Evolutionary conservation across 2,888 invertebrate species (phyloP).

Genomic region (Lysandra bellargus): DNA sequence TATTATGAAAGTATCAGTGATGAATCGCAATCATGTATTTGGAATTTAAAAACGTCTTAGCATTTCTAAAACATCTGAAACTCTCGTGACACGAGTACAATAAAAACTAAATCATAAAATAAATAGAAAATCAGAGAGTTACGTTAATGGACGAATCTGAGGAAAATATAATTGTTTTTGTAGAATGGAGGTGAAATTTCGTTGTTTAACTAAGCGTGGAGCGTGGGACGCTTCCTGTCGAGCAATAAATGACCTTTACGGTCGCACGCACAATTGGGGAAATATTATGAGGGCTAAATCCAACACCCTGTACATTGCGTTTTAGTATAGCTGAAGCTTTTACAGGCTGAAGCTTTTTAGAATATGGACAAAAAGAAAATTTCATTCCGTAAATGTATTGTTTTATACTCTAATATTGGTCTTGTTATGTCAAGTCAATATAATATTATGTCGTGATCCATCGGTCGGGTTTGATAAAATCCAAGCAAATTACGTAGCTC

Average conservation of each 20-base stretch:
- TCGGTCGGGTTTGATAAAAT: too few species aligned
- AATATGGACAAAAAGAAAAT: not conserved
- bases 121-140: not conserved
- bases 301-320: constrained; percentile 51
- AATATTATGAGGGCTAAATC: constrained; percentile 69
- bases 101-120: not conserved
- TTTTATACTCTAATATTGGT: too few species aligned
- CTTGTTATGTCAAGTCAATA: too few species aligned
- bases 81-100: too few species aligned
- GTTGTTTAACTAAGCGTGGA: constrained; percentile 68
- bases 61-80: not conserved
- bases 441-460: too few species aligned
- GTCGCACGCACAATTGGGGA: constrained; percentile 56
- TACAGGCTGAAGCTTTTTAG: not conserved
- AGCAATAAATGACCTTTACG: constrained; percentile 66
- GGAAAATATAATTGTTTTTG: constrained; percentile 57
- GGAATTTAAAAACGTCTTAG: not conserved
- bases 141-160: not conserved
- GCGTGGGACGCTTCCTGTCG: constrained; percentile 53
- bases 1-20: too few species aligned
- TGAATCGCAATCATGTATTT: not conserved
- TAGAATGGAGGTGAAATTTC: constrained; percentile 60
- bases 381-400: not conserved
- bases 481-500: too few species aligned
- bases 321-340: not conserved